These are phyloP conservation scores for Myoxocephalus aenaeus DNA, from an alignment of 2,797 vertebrate genomes.

Conservation along the genomic window DNA sequence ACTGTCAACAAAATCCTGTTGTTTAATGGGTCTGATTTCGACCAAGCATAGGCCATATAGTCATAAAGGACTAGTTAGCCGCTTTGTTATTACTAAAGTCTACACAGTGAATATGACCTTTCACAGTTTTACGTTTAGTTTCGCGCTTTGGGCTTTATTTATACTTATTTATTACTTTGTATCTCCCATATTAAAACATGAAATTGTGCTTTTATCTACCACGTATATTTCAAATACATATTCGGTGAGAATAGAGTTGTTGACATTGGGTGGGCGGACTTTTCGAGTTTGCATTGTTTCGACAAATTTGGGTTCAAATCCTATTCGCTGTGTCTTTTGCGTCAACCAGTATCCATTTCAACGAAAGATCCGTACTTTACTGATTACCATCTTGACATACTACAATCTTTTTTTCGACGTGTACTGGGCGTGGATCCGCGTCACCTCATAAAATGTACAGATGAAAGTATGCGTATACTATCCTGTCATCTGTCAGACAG, in stretches of 20 bases:
- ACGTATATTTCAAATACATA: neutral
- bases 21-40: too few relatives aligned
- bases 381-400: conserved; percentile 38
- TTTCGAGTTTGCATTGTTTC: neutral
- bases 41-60: too few relatives aligned
- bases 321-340: neutral
- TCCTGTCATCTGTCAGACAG: conserved; percentile 20
- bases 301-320: neutral
- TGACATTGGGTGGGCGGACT: neutral
- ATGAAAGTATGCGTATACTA: conserved; percentile 21
- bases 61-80: neutral
- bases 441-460: conserved; percentile 46
- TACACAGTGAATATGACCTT: neutral
- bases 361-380: neutral
- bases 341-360: neutral
- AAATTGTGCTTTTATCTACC: neutral
- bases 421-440: conserved; percentile 59
- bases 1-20: neutral
- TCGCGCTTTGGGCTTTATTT: neutral
- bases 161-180: neutral
- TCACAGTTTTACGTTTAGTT: neutral
- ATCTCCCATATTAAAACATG: neutral
- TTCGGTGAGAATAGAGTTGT: neutral
- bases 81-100: neutral
- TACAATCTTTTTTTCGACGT: conserved; percentile 22